Conservation (phyloP, 2,797 vertebrate species). For the Lagocephalus sceleratus region DNA sequence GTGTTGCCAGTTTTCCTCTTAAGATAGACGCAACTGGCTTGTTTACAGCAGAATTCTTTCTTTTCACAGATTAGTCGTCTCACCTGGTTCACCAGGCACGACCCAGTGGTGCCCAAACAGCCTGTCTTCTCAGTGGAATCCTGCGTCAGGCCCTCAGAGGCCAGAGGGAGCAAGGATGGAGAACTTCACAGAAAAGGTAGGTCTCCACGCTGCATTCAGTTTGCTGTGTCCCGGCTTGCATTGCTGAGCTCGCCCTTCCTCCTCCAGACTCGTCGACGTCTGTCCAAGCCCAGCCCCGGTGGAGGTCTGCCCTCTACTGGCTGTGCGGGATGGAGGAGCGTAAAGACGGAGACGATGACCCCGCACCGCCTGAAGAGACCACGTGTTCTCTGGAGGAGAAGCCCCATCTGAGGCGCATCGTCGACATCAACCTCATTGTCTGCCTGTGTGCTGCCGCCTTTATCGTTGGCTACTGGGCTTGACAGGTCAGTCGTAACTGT, state of each 20-base stretch:
- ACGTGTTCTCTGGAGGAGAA: conserved; percentile 75
- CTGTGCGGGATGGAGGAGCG: conserved; percentile 86
- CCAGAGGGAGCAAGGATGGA: conserved; percentile 1
- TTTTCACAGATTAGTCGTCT: conserved; percentile 80
- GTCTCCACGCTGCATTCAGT: conserved; percentile 9
- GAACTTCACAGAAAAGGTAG: conserved; percentile 46
- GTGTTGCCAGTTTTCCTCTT: no score
- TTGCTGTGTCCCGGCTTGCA: conserved; percentile 8
- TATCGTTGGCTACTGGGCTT: conserved; percentile 88
- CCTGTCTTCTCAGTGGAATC: conserved; percentile 51
- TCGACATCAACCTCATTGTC: conserved; percentile 85
- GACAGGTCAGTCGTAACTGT: conserved; percentile 26
- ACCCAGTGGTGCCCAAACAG: conserved; percentile 52
- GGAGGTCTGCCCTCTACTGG: conserved; percentile 79
- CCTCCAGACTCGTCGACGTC: conserved; percentile 50
- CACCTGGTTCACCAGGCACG: conserved; percentile 90
- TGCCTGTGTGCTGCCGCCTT: conserved; percentile 80
- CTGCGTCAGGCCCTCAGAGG: neutral
- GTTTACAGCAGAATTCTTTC: neutral
- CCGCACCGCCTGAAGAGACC: conserved; percentile 7
- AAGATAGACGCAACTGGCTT: no score
- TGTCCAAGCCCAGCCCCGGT: conserved; percentile 55
- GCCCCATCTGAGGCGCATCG: conserved; percentile 62
- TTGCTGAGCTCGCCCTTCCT: neutral
- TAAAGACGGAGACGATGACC: neutral